phyloP scores from a whole-genome alignment of 2,797 vertebrate species.

The Jordanella pulchra region DNA sequence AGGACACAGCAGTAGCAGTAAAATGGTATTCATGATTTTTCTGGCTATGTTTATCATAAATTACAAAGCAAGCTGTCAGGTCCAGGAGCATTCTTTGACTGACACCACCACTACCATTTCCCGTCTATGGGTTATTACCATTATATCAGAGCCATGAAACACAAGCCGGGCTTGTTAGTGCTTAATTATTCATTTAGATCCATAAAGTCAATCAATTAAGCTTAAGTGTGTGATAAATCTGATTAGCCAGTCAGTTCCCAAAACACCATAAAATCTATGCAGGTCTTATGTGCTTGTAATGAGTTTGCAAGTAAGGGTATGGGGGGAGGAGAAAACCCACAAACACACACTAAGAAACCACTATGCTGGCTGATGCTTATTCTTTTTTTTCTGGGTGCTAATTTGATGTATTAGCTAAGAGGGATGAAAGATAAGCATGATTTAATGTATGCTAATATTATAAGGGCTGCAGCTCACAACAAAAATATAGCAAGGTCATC shows the following conservation, averaged over 20 bases:
- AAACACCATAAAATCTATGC: conserved; percentile 80
- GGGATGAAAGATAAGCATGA: conserved; percentile 73
- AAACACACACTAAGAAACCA: conserved; percentile 49
- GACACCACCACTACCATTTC: conserved; percentile 50
- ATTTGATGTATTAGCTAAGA: conserved; percentile 73
- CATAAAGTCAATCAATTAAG: conserved; percentile 83
- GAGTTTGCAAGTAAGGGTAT: conserved; percentile 70
- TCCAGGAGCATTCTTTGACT: conserved; percentile 44
- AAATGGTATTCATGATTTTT: conserved; percentile 13
- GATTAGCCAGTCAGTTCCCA: conserved; percentile 82
- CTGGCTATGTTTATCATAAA: background rate
- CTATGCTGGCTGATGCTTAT: conserved; percentile 35
- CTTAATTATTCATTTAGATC: conserved; percentile 84
- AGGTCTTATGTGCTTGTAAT: conserved; percentile 76
- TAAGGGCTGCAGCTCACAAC: conserved; percentile 62
- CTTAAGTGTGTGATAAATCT: conserved; percentile 83
- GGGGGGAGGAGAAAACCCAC: conserved; percentile 53
- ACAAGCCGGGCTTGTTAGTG: conserved; percentile 74
- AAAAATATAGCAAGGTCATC: conserved; percentile 75
- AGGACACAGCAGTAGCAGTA: conserved; percentile 10
- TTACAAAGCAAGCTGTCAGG: background rate
- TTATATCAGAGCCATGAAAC: conserved; percentile 73
- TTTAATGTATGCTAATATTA: conserved; percentile 77
- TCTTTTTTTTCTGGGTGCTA: conserved; percentile 45
- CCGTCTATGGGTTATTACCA: conserved; percentile 65